Conservation (phyloP, 2,888 invertebrate species). For the Orthosia incerta region DNA sequence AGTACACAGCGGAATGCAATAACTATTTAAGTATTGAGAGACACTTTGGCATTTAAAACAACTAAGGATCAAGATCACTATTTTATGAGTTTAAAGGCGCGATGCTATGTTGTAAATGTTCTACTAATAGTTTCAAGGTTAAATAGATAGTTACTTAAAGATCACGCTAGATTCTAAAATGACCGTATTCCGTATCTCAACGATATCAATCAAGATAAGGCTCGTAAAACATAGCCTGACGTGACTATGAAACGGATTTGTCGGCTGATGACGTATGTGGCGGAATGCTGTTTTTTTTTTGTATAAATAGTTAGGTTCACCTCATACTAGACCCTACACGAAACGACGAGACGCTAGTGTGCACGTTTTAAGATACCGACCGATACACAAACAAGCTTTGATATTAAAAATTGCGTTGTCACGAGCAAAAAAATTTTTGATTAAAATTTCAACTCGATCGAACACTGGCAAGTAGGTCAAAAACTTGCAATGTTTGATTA, state of each 20-base stretch:
- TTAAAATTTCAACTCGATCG: too few relatives aligned
- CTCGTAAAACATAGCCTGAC: conserved; percentile 32
- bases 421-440: too few relatives aligned
- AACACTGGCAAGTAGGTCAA: too few relatives aligned
- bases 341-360: too few relatives aligned
- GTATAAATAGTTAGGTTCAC: neutral
- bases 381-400: too few relatives aligned
- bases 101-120: neutral
- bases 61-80: neutral
- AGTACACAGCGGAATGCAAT: neutral
- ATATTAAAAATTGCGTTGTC: too few relatives aligned
- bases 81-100: neutral
- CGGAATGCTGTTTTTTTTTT: conserved; percentile 27
- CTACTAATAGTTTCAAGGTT: conserved; percentile 16
- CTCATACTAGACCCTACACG: too few relatives aligned
- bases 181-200: conserved; percentile 11
- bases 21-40: neutral
- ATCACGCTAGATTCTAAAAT: conserved; percentile 7
- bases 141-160: conserved; percentile 2
- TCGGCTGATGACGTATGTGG: conserved; percentile 7
- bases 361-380: too few relatives aligned
- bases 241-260: conserved; percentile 24
- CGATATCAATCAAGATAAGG: conserved; percentile 44
- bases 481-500: too few relatives aligned
- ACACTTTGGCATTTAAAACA: neutral